Conservation (phyloP, 2,797 vertebrate genomes). For the Enteromius viviparus region DNA sequence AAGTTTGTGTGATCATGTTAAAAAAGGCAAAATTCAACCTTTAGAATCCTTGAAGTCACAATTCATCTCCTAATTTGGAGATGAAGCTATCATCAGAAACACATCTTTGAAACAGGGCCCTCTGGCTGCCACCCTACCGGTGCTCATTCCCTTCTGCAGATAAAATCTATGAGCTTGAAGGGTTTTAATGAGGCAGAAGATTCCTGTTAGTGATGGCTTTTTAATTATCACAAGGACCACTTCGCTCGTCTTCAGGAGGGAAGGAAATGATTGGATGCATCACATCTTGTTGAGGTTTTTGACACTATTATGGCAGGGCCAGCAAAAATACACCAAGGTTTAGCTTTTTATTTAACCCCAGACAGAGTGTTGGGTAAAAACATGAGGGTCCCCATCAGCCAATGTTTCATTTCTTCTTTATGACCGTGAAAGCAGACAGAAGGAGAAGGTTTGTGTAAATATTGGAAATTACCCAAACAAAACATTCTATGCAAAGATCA, state of each 20-base stretch:
- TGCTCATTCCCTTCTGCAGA: slow-evolving; percentile 48
- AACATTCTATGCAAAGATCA: background rate
- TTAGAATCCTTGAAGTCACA: slow-evolving; percentile 67
- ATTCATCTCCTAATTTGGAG: slow-evolving; percentile 67
- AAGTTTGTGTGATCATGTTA: slow-evolving; percentile 23
- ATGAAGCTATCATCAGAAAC: slow-evolving; percentile 64
- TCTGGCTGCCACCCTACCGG: slow-evolving; percentile 56
- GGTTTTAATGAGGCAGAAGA: slow-evolving; percentile 71
- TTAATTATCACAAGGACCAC: slow-evolving; percentile 70
- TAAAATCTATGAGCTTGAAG: slow-evolving; percentile 59
- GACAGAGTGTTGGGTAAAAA: background rate
- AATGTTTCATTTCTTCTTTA: slow-evolving; percentile 25
- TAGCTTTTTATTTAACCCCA: slow-evolving; percentile 7
- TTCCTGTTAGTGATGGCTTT: slow-evolving; percentile 60
- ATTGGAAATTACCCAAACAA: slow-evolving; percentile 5
- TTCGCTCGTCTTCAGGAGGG: slow-evolving; percentile 61
- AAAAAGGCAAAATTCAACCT: slow-evolving; percentile 56
- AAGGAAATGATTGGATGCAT: slow-evolving; percentile 65
- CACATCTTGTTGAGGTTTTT: slow-evolving; percentile 42
- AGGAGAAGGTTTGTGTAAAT: slow-evolving; percentile 6
- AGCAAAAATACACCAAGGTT: background rate
- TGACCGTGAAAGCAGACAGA: background rate
- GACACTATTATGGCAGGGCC: slow-evolving; percentile 17
- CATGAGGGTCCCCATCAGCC: background rate
- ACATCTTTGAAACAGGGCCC: slow-evolving; percentile 55